phyloP scores from a whole-genome alignment of 2,797 vertebrate species.

The Semotilus atromaculatus region DNA sequence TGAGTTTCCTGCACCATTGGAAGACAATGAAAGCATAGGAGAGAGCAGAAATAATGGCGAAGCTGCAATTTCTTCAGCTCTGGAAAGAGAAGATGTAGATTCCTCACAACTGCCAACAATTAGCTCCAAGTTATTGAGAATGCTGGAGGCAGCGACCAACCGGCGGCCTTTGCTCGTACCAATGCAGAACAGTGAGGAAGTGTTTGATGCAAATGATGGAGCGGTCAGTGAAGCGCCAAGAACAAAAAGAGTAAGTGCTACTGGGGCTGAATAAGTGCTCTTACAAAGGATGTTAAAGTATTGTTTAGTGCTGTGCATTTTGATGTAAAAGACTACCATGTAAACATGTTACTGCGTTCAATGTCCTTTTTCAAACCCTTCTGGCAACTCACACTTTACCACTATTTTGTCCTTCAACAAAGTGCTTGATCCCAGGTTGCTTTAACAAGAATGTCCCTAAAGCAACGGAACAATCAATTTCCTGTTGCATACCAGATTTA shows the following conservation, averaged over 20 bases:
- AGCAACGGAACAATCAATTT: not conserved
- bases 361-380: not conserved
- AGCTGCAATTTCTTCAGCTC: not conserved
- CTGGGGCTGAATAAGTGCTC: not conserved
- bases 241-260: slow-evolving; percentile 38
- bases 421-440: not conserved
- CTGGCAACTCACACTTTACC: not conserved
- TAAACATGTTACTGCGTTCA: not conserved
- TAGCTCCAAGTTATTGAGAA: slow-evolving; percentile 36
- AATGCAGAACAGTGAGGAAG: slow-evolving; percentile 18
- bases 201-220: slow-evolving; percentile 19
- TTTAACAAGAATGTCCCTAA: not conserved
- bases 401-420: not conserved
- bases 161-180: not conserved
- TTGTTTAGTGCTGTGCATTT: not conserved
- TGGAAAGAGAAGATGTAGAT: not conserved
- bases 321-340: not conserved
- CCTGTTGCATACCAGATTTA: not conserved
- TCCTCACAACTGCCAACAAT: not conserved
- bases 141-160: slow-evolving; percentile 44
- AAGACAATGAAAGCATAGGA: not conserved
- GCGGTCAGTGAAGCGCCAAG: slow-evolving; percentile 28
- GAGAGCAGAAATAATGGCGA: not conserved
- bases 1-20: not conserved
- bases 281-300: not conserved